Percentiles rank a stretch among this genome's conserved stretches.
phyloP scores from a whole-genome alignment of 1,140 invertebrate genomes.

The Solenopsis fugax region DNA sequence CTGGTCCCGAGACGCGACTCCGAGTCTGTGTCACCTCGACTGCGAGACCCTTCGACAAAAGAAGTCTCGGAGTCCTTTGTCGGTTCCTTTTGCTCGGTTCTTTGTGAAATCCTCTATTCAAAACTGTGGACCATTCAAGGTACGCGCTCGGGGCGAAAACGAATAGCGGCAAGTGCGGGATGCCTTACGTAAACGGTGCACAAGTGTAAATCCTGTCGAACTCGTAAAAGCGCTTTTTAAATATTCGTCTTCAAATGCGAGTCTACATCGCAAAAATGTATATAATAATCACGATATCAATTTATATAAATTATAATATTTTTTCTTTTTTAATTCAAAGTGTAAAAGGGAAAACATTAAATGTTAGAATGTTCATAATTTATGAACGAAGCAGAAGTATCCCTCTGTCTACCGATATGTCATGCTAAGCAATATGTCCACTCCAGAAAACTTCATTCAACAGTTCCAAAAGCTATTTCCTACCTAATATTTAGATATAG shows the following conservation, averaged over 20 bases:
- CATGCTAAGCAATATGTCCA: slow-evolving; percentile 6
- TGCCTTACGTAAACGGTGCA: slow-evolving; percentile 84
- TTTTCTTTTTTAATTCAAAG: background rate
- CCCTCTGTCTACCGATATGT: background rate
- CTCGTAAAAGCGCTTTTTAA: slow-evolving; percentile 54
- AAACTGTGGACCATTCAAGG: slow-evolving; percentile 81
- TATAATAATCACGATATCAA: background rate
- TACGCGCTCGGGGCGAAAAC: slow-evolving; percentile 71
- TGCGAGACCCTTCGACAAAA: slow-evolving; percentile 80
- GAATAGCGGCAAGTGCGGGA: slow-evolving; percentile 83
- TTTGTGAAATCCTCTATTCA: slow-evolving; percentile 83
- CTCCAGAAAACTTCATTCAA: slow-evolving; percentile 13
- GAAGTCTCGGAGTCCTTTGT: slow-evolving; percentile 81
- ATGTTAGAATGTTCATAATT: background rate
- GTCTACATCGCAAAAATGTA: background rate
- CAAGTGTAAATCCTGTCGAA: slow-evolving; percentile 70
- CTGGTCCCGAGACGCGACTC: slow-evolving; percentile 61
- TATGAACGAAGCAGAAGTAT: background rate
- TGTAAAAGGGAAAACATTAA: background rate
- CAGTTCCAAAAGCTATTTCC: slow-evolving; percentile 65
- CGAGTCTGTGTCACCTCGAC: slow-evolving; percentile 82
- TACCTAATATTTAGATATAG: slow-evolving; percentile 71
- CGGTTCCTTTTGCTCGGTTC: slow-evolving; percentile 83
- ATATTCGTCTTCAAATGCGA: slow-evolving; percentile 9
- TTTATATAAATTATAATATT: slow-evolving; percentile 4